These are phyloP conservation scores for Cygnus buccinator DNA, from an alignment of 2,113 vertebrate species.

Conservation along the genomic window DNA sequence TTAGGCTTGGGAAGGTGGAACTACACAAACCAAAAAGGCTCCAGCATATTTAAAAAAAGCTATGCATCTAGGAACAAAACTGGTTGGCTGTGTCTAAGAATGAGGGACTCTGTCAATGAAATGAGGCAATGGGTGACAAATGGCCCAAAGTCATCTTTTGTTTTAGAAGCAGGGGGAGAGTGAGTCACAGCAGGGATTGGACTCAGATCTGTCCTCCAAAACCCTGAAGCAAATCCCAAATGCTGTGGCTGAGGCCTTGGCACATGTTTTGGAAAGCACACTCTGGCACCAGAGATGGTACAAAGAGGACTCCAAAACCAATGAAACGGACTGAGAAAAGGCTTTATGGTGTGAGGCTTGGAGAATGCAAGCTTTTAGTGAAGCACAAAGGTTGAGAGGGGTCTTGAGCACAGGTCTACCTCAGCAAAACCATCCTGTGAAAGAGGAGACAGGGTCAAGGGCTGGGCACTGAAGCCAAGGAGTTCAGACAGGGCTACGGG, in stretches of 20 bases:
- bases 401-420: neutral
- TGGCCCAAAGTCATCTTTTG: neutral
- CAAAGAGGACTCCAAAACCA: neutral
- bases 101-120: neutral
- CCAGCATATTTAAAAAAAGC: neutral
- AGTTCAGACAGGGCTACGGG: neutral
- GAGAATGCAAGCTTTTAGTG: accelerated
- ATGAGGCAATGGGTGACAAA: slow-evolving; percentile 31
- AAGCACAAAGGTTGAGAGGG: neutral
- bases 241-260: neutral
- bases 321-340: neutral
- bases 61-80: neutral
- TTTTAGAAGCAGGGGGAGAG: slow-evolving; percentile 4
- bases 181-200: slow-evolving; percentile 21
- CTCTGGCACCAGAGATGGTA: accelerated
- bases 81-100: neutral
- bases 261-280: neutral
- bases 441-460: neutral
- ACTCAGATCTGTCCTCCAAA: slow-evolving; percentile 10
- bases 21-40: neutral
- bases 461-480: neutral
- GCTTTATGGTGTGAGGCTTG: accelerated
- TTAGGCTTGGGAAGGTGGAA: neutral
- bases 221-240: slow-evolving; percentile 1
- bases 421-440: neutral